Conservation (phyloP, 2,797 vertebrate species). For the Zenarchopterus dispar region DNA sequence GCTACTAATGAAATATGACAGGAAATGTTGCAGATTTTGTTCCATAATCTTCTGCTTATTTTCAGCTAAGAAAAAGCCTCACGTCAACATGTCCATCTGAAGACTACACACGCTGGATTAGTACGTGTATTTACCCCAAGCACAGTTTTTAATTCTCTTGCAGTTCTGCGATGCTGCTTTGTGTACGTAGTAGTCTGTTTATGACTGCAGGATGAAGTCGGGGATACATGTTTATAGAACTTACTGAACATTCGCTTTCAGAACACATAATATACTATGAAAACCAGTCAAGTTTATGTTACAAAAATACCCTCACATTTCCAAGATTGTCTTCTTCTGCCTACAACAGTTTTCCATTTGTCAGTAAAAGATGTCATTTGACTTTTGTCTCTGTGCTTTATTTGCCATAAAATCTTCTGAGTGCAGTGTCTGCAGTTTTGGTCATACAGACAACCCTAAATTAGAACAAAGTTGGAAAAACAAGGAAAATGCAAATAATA, state of each 20-base stretch:
- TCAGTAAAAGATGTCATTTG: too few species aligned
- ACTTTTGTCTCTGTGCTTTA: too few species aligned
- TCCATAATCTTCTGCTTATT: constrained; percentile 14
- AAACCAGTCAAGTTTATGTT: too few species aligned
- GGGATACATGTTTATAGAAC: neutral
- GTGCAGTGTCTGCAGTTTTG: too few species aligned
- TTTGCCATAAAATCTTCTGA: too few species aligned
- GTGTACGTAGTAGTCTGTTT: neutral
- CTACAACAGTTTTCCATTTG: too few species aligned
- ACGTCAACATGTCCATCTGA: constrained; percentile 26
- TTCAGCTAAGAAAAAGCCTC: constrained; percentile 25
- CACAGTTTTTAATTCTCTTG: constrained; percentile 6
- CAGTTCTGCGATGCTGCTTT: neutral
- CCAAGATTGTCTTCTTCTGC: too few species aligned
- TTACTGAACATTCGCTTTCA: neutral
- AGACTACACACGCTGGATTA: constrained; percentile 7
- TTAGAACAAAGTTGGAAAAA: too few species aligned
- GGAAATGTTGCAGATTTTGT: constrained; percentile 34
- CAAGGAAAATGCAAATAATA: too few species aligned
- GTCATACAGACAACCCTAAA: too few species aligned
- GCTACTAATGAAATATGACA: constrained; percentile 48
- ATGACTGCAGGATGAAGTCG: neutral
- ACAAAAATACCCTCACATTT: too few species aligned
- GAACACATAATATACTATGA: neutral
- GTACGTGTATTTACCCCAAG: constrained; percentile 10